Base-by-base conservation (phyloP, 2,888 invertebrate genomes). In the Diloba caeruleocephala region DNA sequence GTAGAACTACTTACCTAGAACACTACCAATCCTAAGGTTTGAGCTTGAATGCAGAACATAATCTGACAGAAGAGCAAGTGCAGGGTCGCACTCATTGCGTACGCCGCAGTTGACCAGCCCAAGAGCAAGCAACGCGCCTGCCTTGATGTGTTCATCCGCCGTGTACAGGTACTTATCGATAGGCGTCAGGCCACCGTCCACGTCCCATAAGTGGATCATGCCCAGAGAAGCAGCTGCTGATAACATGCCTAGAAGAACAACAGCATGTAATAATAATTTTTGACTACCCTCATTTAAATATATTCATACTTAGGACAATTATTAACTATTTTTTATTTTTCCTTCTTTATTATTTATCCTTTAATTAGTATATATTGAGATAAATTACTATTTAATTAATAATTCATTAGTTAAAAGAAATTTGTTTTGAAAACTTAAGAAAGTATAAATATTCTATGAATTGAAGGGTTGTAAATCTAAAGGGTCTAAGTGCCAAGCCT, bases 91-190 rank as follows among this genome's bases (percentile, higher is more conserved):
- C 81, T 99, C 99, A 86, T 99, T 99, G 41, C 98, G 95, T 2
- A 99, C 98, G 19, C 99, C 98, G 80, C 98, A 98, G 86, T 99
- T 99, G 10, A 99, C 99, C 43, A 99, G 97, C 29, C 99, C 99
- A 66, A 99, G 96, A 0, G 99, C 99, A 23, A 99, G 91, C 28
- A 99, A 89, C 0, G 99, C 99, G 1, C 99, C 99, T 0, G 99
- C 98, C 94, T 99, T 99, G 65, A 99, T 98, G 86, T 98, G 97
- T 81, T 99, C 98, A 77, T 99, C 98, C 0, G 97, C 96, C 0
- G 98, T 98, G 85, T 99, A 99, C 5, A 99, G 93, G 88, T 99
- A 99, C 88, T 99, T 99, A 93, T 99, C 99, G 75, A 99, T 99
- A 71, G 99, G 98, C 0, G 98, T 98, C 46, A 99, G 94, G 33